Conservation (phyloP, 2,888 invertebrate genomes). For the Sinopyrophorus schimmeli region DNA sequence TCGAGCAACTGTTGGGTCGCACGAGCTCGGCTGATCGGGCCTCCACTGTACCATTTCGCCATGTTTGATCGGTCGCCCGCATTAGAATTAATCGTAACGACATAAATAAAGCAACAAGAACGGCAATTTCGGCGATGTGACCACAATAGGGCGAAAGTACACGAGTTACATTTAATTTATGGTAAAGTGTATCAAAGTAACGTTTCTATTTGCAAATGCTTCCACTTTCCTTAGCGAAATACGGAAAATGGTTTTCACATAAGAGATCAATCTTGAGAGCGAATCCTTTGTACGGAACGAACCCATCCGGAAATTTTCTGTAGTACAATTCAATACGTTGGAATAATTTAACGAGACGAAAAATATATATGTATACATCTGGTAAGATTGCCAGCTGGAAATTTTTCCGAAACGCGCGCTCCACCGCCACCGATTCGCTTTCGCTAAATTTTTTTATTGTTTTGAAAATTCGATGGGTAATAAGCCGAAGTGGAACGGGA, state of each 20-base stretch:
- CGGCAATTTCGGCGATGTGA: too few species aligned
- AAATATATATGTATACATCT: slow-evolving; percentile 25
- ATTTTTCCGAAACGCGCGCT: too few species aligned
- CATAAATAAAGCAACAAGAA: too few species aligned
- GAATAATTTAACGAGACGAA: slow-evolving; percentile 46
- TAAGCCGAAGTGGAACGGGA: slow-evolving; percentile 20
- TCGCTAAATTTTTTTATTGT: too few species aligned
- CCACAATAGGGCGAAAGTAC: too few species aligned
- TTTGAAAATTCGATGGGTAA: slow-evolving; percentile 24
- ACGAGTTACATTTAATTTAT: slow-evolving; percentile 24
- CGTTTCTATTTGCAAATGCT: slow-evolving; percentile 27
- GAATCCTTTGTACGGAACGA: slow-evolving; percentile 37
- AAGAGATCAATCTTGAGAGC: slow-evolving; percentile 37
- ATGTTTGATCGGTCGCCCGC: too few species aligned
- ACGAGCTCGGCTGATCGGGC: too few species aligned
- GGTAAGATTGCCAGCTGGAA: slow-evolving; percentile 20
- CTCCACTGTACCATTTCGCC: too few species aligned
- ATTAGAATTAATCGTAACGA: too few species aligned
- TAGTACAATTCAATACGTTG: slow-evolving; percentile 44
- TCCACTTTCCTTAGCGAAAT: slow-evolving; percentile 24
- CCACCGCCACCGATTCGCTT: too few species aligned
- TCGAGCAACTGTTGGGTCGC: too few species aligned
- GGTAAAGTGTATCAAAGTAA: slow-evolving; percentile 25
- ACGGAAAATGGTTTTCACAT: slow-evolving; percentile 34
- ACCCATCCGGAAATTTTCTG: slow-evolving; percentile 40